These are phyloP conservation scores for Drosophila glabriapex DNA, from an alignment of 2,888 invertebrate species.

Conservation along the genomic window DNA sequence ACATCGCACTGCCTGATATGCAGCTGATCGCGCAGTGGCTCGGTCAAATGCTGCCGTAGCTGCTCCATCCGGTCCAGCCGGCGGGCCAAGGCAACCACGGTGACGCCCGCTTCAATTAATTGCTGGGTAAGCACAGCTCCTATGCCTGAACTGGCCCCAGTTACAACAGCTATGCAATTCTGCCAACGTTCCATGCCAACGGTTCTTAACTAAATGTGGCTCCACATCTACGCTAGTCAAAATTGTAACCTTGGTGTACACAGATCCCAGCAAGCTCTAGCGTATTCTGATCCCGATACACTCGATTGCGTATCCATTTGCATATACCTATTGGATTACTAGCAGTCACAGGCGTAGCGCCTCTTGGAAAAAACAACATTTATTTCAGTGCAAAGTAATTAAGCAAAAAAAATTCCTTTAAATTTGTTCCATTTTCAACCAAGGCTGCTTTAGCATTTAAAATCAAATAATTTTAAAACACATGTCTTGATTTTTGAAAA, in stretches of 20 bases:
- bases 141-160: conserved; percentile 88
- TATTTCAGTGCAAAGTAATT: not conserved
- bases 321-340: conserved; percentile 30
- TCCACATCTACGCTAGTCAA: not conserved
- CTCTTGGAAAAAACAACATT: not conserved
- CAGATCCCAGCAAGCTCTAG: conserved; percentile 9
- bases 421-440: not conserved
- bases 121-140: conserved; percentile 86
- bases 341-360: not conserved
- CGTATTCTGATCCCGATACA: not conserved
- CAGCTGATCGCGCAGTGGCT: conserved; percentile 37
- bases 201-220: conserved; percentile 29
- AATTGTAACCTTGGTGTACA: not conserved
- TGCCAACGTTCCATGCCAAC: conserved; percentile 87
- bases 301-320: not conserved
- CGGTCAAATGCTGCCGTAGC: conserved; percentile 49
- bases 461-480: not conserved
- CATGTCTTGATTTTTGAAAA: not conserved
- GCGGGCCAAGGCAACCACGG: conserved; percentile 87
- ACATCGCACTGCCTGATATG: conserved; percentile 84
- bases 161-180: conserved; percentile 88
- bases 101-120: conserved; percentile 86
- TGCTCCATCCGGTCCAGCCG: conserved; percentile 82
- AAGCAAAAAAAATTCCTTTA: not conserved
- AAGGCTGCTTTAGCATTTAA: not conserved